Conservation (phyloP, 2,113 vertebrate species). For the Poecilia latipinna region DNA sequence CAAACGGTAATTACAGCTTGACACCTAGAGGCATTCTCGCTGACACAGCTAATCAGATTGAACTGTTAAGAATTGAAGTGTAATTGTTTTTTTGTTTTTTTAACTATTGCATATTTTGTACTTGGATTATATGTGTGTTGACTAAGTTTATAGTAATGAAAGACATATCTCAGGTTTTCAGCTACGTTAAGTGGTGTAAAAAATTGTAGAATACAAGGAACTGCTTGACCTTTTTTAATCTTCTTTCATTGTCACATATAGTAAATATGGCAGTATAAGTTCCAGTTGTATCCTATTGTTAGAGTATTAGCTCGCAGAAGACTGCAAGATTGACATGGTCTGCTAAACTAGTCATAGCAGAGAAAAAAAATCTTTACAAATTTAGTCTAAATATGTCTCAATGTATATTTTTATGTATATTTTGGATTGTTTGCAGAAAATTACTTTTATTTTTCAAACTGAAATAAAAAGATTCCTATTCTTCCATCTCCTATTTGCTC, state of each 20-base stretch:
- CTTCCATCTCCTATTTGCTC: constrained; percentile 10
- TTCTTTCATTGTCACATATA: too few species aligned
- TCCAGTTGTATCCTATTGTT: too few species aligned
- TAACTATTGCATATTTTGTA: neutral
- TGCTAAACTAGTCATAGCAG: too few species aligned
- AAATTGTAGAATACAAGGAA: neutral
- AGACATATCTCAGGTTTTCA: neutral
- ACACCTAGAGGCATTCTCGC: constrained; percentile 1
- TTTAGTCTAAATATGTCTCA: neutral
- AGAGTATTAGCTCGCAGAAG: too few species aligned
- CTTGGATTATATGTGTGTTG: neutral
- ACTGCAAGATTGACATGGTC: too few species aligned
- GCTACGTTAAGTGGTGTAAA: neutral
- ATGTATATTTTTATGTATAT: too few species aligned
- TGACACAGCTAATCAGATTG: neutral
- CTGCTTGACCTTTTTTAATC: neutral
- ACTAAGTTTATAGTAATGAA: neutral
- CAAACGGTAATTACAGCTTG: constrained; percentile 9
- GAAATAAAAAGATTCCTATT: too few species aligned
- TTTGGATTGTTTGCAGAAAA: too few species aligned
- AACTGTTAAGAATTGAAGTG: neutral
- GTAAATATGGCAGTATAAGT: too few species aligned
- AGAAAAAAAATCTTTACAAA: too few species aligned
- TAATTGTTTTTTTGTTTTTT: neutral
- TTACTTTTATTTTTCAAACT: too few species aligned